Base-by-base conservation (phyloP, 2,888 invertebrate species). In the Epistrophe grossulariae region DNA sequence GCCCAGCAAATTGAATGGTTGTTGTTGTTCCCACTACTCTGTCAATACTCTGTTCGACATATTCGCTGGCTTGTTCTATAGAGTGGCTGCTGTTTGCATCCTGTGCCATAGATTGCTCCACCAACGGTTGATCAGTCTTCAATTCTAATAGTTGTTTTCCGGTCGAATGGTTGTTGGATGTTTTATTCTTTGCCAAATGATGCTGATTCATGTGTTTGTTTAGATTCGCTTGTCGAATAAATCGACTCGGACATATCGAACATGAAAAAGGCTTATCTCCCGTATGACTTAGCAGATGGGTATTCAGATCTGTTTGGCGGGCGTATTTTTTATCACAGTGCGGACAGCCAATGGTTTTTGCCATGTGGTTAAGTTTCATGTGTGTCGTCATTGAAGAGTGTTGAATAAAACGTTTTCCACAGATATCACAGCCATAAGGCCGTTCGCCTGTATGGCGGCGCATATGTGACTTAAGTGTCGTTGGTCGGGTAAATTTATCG, bases 241-340 rank as follows among this genome's bases (percentile, higher is more conserved):
- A 91, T 17, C 90, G 90, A 79, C 91, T 91, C n/a, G 91, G 89
- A 62, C 91, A 91, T 8, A 90, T 73, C 13, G 88, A 87, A 71
- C 91, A 91, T 0, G 89, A 89, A 66, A 91, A 91, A 11, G 91
- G 91, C 59, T 91, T 91, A 73, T 91, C 90, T 8, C 91, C 91
- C 15, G 90, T 91, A 62, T 91, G 91, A 68, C 91, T 91, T 6
- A 91, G 88, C 55, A 90, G 82, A 80, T 91, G 91, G 0, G 90
- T 89, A 73, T 90, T 91, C 72, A 91, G 83, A 74, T 91, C 90
- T 0, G 90, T 91, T 80, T 90, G 90, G 19, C 91, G 90, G 40
- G 91, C 90, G 76, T 91, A 91, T 84, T 90, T 91, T 64, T 91
- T 91, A 88, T 91, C 90, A 89, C 91, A 91, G 84, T 91, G 89